phyloP scores from a whole-genome alignment of 2,113 vertebrate species.

The Heteronetta atricapilla region DNA sequence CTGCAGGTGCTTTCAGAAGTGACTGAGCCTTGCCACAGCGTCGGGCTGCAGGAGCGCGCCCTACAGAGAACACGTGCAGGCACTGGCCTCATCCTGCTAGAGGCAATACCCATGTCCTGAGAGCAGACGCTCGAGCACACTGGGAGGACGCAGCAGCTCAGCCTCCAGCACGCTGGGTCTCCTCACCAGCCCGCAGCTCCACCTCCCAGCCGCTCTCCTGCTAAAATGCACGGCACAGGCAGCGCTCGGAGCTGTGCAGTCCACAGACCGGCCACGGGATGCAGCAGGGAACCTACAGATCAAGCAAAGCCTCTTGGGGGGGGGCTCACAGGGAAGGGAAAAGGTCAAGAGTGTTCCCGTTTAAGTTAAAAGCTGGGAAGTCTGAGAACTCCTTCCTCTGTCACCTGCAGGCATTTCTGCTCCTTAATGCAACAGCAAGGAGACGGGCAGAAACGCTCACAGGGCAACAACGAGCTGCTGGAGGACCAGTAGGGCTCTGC shows the following conservation, averaged over 20 bases:
- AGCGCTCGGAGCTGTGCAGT: not conserved
- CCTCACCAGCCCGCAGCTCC: not conserved
- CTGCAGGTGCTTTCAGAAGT: not conserved
- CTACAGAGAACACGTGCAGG: not conserved
- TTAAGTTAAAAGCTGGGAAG: not conserved
- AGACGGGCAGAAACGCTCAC: not conserved
- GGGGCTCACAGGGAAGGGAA: not conserved
- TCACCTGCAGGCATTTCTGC: not conserved
- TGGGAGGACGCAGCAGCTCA: not conserved
- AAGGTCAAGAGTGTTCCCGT: not conserved
- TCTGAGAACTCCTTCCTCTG: not conserved
- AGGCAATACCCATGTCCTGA: not conserved
- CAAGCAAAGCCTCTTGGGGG: not conserved
- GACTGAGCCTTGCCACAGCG: accelerated
- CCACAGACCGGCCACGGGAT: not conserved
- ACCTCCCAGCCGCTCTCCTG: not conserved
- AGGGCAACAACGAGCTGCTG: not conserved
- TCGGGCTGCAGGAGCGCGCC: not conserved
- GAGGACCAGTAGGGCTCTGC: not conserved
- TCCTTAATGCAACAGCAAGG: not conserved
- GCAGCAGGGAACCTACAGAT: not conserved
- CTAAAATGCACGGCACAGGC: not conserved
- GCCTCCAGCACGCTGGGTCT: not conserved
- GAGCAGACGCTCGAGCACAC: not conserved
- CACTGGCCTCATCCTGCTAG: not conserved